A percentile compares a stretch with the other conserved stretches of the same genome.
Evolutionary conservation across 1,140 invertebrate species (phyloP).

Genomic region (Pteromalus puparum): DNA sequence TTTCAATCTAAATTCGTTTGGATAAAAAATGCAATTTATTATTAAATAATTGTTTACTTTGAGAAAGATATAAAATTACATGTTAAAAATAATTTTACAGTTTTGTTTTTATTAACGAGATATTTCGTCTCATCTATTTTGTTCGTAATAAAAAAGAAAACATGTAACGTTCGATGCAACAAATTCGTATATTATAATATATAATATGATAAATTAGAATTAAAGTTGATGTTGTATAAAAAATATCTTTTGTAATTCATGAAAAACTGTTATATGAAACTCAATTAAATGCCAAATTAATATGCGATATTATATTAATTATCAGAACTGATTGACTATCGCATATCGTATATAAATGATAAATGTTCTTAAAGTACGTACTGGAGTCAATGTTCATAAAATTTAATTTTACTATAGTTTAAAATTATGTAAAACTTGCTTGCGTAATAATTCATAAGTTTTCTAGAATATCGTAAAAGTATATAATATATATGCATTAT

Average conservation of each 20-base stretch:
- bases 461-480: no score
- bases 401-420: background rate
- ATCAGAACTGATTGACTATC: background rate
- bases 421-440: background rate
- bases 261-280: background rate
- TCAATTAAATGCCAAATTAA: conserved; percentile 4
- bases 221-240: background rate
- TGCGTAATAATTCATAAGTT: background rate
- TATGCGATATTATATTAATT: conserved; percentile 9
- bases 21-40: no score
- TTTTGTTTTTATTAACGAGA: background rate
- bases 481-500: background rate
- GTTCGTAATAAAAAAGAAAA: background rate
- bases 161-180: conserved; percentile 1
- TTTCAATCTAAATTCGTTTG: background rate
- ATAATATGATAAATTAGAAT: background rate
- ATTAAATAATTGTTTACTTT: no score
- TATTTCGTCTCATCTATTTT: background rate
- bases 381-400: conserved; percentile 23
- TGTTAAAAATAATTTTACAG: background rate
- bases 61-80: no score
- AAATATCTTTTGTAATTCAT: background rate
- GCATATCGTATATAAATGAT: background rate
- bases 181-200: background rate
- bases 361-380: conserved; percentile 5